Base-by-base conservation (phyloP, 2,888 invertebrate species). In the Trissolcus japonicus region DNA sequence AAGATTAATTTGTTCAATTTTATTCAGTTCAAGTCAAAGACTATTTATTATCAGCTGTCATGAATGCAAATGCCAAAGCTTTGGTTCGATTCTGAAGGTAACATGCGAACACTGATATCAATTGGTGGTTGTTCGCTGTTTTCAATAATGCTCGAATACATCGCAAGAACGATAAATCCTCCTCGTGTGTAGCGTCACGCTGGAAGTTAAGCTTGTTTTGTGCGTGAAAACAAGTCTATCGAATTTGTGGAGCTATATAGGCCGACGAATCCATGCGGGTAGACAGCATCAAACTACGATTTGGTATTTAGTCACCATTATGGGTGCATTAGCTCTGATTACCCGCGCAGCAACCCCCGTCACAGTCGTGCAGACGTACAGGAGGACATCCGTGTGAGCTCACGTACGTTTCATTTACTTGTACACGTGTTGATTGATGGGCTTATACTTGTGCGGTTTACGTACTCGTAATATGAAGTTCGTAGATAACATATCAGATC, bases 291-390 rank as follows among this genome's bases (percentile, higher is more conserved):
- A 84, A 86, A 85, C 85, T 84, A 83, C 86, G 86, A 86, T 86
- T 86, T 85, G 85, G 86, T 86, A 85, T 87, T 87, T 87, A 87
- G 86, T 86, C 86, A 86, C 84, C 86, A 86, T 87, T 85, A 87
- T 86, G 83, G 86, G 83, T 85, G 84, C 86, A 86, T 86, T 85
- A 86, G 83, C 84, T 83, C 84, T 86, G 86, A 86, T 86, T 86
- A 86, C 84, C 81, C 79, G 78, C 71, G 79, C 77, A 69, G 56
- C 72, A 48, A 68, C 68, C 68, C 81, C 78, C 73, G 60, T 76
- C 75, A 69, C 76, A 73, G 72, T 59, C 62, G 75, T 76, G 78
- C 76, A 67, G 65, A 69, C 76, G 69, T 60, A 74, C 35, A 9
- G 1, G 69, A 78, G 73, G 65, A 78, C 66, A 74, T 53, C 63